Base-by-base conservation (phyloP, 2,888 invertebrate genomes). In the Eupeodes latifasciatus region DNA sequence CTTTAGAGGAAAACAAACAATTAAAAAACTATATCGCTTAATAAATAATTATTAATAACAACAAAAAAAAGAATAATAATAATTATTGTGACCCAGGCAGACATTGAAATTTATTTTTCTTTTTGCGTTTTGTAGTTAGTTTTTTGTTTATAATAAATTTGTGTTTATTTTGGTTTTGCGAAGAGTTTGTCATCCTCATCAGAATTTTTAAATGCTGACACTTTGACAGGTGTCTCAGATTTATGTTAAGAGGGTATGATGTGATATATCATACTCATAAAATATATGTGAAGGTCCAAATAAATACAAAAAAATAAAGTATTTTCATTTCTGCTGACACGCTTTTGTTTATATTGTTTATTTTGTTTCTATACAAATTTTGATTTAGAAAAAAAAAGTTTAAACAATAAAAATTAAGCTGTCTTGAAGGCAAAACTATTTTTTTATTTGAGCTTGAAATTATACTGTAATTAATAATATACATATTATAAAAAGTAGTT, bases 201-300 rank as follows among this genome's bases (percentile, higher is more conserved):
- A 62, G 62, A 81, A 77, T 61, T 66, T 34, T 69, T 10, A 67
- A 72, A 66, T 67, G 81, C 67, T 61, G 14, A 72, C 72, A 67
- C 44, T 53, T 72, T 77, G 81, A 77, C 85, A 77, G 77, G 81
- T 81, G 81, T 85, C 59, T 77, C 61, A 40, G 27, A 78, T 44
- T 66, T 40, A 16, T 55, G 47, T 62, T 75, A 40, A 62, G 10
- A 53, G 16, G 27, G 19, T 55, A 47, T 49, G 14, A 14, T 19
- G 36, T 14, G 40, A 16, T n/a, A 19, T 5, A n/a, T 5, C 1
- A 19, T 5, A n/a, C 10, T 1, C 10, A 27, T 34, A 14, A 14
- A 59, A 7, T 44, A 19, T 44, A n/a, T 14, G 47, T n/a, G 67
- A 67, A 53, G 34, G 36, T 67, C n/a, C 40, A 6, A 62, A 44